These are phyloP conservation scores for Arge pagana DNA, from an alignment of 2,888 invertebrate genomes.

Conservation along the genomic window DNA sequence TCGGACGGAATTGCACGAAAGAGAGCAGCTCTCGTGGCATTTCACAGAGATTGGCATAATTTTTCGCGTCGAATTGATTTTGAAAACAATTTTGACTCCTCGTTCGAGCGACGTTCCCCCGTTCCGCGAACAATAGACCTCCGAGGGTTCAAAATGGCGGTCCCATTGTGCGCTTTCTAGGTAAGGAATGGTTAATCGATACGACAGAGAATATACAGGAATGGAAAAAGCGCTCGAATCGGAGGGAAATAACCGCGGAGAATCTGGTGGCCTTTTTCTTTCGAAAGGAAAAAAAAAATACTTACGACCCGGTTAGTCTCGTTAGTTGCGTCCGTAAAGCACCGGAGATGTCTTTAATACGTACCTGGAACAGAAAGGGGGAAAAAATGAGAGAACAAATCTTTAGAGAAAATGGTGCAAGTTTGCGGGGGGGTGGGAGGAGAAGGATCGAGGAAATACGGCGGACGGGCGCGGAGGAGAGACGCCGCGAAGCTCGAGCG, in stretches of 20 bases:
- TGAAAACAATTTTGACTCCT: no score
- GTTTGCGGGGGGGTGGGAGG: no score
- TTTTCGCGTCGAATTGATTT: no score
- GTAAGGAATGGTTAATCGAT: conserved; percentile 5
- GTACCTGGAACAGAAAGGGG: conserved; percentile 36
- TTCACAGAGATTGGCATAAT: no score
- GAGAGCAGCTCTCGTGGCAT: no score
- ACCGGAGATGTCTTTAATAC: conserved; percentile 24
- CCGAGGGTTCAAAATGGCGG: neutral
- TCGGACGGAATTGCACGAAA: no score
- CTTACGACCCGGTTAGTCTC: neutral
- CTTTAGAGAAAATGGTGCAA: neutral
- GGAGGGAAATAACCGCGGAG: no score
- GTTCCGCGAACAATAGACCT: neutral
- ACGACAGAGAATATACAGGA: neutral
- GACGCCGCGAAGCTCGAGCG: no score
- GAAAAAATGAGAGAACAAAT: conserved; percentile 22
- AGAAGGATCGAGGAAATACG: neutral
- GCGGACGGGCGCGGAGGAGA: neutral
- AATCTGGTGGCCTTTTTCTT: no score
- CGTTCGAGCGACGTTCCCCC: no score
- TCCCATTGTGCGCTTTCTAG: neutral
- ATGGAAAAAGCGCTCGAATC: no score
- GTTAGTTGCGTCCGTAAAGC: neutral
- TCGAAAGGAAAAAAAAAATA: no score